Base-by-base conservation (phyloP, 2,797 vertebrate species). In the Lindbergichthys nudifrons region DNA sequence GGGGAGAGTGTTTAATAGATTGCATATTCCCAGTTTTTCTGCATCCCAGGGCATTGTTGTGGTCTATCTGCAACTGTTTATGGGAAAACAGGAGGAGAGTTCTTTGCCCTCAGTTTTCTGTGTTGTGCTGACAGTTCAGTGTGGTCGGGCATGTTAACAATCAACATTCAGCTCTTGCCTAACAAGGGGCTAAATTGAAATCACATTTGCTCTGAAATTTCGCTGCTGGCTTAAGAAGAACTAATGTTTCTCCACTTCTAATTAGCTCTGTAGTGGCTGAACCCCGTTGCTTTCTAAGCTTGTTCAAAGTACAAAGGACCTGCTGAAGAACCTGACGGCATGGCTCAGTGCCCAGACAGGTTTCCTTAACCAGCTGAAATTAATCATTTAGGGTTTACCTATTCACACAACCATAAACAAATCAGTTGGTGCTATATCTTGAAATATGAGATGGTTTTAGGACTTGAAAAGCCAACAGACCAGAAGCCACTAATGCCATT, bases 11-110 rank as follows among this genome's bases (percentile, higher is more conserved):
- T 76, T 83, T 83, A 79, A 65, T 74, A 32, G 65, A 26, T 5
- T 10, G 61, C 79, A 83, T 63, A 85, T 77, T 82, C 92, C 75
- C 72, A 81, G 82, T 74, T 80, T 76, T 71, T 65, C 83, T 67
- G 57, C 70, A 51, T 72, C 62, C 43, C 16, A 8, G 42, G 52
- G 58, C 75, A 76, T 86, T 88, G 83, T 88, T 90, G 83, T 86
- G 89, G 81, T 88, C 50, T 66, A 6, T 75, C 46, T 88, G 45
- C 50, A 78, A 23, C 60, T 89, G 88, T 89, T 93, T 88, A 90
- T 88, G 80, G 85, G 69, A 81, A 86, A 89, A 89, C 87, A 84
- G 60, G 66, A 82, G 71, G 70, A 21, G 0, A 42, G 62, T 18
- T 76, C 42, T 80, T 59, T 57, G 39, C 77, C 73, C 64, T 59